Evolutionary conservation across 2,113 vertebrate genomes (phyloP).

Genomic region (Platycercus adscitus): DNA sequence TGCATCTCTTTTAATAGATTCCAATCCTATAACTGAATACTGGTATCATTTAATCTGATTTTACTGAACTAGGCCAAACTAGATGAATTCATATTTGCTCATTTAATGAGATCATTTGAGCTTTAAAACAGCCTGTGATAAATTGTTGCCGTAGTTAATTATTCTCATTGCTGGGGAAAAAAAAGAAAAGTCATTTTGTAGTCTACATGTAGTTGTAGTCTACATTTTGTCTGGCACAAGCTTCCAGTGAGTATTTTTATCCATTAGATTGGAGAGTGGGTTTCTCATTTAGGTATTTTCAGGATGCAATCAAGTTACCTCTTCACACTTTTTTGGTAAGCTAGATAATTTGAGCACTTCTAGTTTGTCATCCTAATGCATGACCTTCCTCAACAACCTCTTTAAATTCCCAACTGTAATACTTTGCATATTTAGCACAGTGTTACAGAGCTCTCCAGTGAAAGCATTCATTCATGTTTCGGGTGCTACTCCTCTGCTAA

Average conservation of each 20-base stretch:
- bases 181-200: not conserved
- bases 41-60: not conserved
- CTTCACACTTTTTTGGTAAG: not conserved
- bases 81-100: not conserved
- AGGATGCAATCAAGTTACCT: constrained; percentile 9
- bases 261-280: not conserved
- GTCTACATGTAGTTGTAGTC: constrained; percentile 10
- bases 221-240: not conserved
- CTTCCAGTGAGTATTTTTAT: constrained; percentile 25
- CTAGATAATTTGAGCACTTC: not conserved
- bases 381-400: not conserved
- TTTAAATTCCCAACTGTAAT: not conserved
- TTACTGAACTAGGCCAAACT: not conserved
- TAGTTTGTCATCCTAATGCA: not conserved
- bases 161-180: not conserved
- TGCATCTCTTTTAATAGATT: not conserved
- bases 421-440: not conserved
- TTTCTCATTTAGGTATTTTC: constrained; percentile 13
- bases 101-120: not conserved
- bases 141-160: not conserved
- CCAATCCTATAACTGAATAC: not conserved
- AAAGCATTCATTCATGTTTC: not conserved
- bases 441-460: not conserved
- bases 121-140: constrained; percentile 5
- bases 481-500: not conserved